A percentile compares a stretch with the other conserved stretches of the same genome.
Conservation (phyloP, 1,140 invertebrate species). For the Brachionus sp. region DNA sequence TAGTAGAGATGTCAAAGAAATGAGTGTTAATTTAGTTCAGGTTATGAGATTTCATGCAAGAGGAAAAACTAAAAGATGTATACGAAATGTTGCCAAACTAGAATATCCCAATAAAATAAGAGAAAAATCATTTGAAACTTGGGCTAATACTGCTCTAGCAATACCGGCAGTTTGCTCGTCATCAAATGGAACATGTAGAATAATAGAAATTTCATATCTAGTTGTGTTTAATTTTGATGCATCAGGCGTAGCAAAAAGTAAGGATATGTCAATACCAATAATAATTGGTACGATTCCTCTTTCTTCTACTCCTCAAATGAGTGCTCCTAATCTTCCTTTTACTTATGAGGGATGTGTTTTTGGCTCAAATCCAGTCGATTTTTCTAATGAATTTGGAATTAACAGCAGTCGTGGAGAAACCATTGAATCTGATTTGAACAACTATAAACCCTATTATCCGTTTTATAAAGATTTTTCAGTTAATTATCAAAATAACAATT, state of each 20-base stretch:
- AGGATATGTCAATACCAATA: conserved; percentile 19
- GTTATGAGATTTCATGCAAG: neutral
- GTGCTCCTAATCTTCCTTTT: neutral
- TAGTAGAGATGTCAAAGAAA: conserved; percentile 32
- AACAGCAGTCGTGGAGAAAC: neutral
- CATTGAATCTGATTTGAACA: conserved; percentile 38
- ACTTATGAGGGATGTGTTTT: conserved; percentile 11
- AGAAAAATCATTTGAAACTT: neutral
- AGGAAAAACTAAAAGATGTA: neutral
- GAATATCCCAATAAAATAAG: neutral
- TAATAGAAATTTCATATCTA: conserved; percentile 17
- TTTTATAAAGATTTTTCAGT: conserved; percentile 43
- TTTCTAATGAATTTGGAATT: neutral
- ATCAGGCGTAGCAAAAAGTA: neutral
- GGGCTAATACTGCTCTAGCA: neutral
- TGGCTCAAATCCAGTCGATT: neutral
- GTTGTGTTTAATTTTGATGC: conserved; percentile 41
- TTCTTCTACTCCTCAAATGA: neutral
- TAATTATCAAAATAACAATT: neutral
- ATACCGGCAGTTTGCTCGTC: conserved; percentile 28
- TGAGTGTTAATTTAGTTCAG: conserved; percentile 30
- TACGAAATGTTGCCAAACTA: neutral
- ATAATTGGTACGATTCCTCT: conserved; percentile 32
- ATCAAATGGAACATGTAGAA: conserved; percentile 41
- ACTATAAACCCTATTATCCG: conserved; percentile 24